A percentile compares a stretch with the other conserved stretches of the same genome.
phyloP scores from a whole-genome alignment of 2,797 vertebrate genomes.

The Hydrophis major region DNA sequence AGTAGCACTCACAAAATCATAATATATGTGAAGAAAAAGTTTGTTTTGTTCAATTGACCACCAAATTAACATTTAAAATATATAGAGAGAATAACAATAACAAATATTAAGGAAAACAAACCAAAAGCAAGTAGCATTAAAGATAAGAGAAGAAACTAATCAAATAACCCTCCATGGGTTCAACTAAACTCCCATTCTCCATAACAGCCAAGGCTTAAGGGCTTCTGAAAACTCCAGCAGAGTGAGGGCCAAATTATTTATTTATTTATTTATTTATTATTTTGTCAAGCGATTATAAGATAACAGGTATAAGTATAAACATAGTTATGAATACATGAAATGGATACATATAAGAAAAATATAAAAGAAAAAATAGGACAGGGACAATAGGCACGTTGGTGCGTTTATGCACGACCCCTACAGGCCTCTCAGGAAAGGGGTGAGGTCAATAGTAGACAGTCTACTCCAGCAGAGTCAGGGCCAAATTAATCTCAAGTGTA shows the following conservation, averaged over 20 bases:
- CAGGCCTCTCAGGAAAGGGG: too few species aligned
- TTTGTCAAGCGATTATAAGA: too few species aligned
- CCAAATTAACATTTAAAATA: neutral
- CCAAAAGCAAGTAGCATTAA: neutral
- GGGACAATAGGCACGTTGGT: too few species aligned
- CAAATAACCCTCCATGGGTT: neutral
- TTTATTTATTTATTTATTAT: too few species aligned
- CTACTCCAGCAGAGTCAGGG: too few species aligned
- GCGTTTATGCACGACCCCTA: too few species aligned
- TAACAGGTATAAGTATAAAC: too few species aligned
- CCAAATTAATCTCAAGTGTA: too few species aligned
- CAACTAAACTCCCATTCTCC: neutral
- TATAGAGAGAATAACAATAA: neutral
- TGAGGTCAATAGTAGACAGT: too few species aligned
- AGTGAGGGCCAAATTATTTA: neutral
- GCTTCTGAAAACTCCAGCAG: neutral
- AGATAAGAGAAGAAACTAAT: neutral
- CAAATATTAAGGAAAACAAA: neutral
- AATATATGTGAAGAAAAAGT: neutral
- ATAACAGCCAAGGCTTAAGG: neutral
- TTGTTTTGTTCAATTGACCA: neutral
- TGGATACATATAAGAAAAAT: too few species aligned
- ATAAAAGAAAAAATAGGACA: too few species aligned
- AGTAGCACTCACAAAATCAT: neutral
- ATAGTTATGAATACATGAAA: too few species aligned